Evolutionary conservation across 1,140 invertebrate species (phyloP).

Genomic region (Cotesia chilonis): DNA sequence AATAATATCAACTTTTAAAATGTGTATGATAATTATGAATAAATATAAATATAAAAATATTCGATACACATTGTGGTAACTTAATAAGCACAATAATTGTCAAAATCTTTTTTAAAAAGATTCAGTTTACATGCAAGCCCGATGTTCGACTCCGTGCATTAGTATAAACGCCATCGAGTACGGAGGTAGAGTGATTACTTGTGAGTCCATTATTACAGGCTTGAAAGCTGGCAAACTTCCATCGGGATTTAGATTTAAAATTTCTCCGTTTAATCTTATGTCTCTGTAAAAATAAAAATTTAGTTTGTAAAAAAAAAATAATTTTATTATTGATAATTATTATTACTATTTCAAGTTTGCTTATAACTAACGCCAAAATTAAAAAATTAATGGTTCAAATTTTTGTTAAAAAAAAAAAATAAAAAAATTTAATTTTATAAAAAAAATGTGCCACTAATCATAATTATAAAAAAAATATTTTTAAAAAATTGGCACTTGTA

Average conservation of each 20-base stretch:
- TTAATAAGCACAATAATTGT: not conserved
- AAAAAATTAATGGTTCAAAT: too few relatives aligned
- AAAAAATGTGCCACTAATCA: too few relatives aligned
- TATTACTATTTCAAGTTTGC: too few relatives aligned
- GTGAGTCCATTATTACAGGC: constrained; percentile 61
- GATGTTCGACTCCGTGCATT: constrained; percentile 49
- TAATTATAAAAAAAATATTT: too few relatives aligned
- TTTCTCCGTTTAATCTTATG: constrained; percentile 68
- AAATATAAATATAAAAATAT: constrained; percentile 10
- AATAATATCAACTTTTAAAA: too few relatives aligned
- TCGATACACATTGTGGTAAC: constrained; percentile 5
- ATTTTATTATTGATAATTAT: too few relatives aligned
- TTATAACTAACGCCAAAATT: too few relatives aligned
- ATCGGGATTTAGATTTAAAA: constrained; percentile 62
- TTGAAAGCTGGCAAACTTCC: constrained; percentile 65
- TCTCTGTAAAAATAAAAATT: constrained; percentile 64
- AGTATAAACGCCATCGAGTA: constrained; percentile 71
- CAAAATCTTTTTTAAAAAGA: too few relatives aligned
- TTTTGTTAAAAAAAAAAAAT: too few relatives aligned
- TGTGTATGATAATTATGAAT: too few relatives aligned
- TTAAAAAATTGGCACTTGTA: too few relatives aligned
- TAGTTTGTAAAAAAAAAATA: constrained; percentile 16
- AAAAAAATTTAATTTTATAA: too few relatives aligned
- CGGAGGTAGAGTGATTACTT: constrained; percentile 66
- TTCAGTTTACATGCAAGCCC: constrained; percentile 42